A percentile compares a stretch with the other conserved stretches of the same genome.
These are phyloP conservation scores for Chromoteleia sp. DNA, from an alignment of 2,888 invertebrate species.

Conservation along the genomic window DNA sequence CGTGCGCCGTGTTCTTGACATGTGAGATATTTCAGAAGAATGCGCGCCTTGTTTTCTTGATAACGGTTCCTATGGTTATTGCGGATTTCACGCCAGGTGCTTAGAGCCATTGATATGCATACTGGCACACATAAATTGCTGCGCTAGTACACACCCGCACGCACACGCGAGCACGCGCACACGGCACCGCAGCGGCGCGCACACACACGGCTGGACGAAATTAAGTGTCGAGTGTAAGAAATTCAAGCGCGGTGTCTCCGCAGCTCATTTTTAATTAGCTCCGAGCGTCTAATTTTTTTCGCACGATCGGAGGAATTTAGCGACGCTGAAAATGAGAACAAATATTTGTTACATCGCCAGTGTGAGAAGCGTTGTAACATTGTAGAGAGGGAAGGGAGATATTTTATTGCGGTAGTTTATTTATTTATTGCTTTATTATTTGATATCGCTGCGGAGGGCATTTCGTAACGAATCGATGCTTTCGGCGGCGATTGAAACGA, in stretches of 20 bases:
- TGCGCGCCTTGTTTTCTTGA: constrained; percentile 64
- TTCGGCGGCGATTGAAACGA: too few species aligned
- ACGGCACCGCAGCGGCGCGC: neutral
- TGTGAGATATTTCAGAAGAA: constrained; percentile 66
- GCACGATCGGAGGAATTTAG: constrained; percentile 29
- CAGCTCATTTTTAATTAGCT: constrained; percentile 54
- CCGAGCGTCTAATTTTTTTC: constrained; percentile 22
- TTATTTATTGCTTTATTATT: too few species aligned
- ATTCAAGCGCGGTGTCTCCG: constrained; percentile 36
- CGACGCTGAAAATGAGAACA: constrained; percentile 29
- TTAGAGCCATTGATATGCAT: constrained; percentile 66
- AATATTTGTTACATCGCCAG: constrained; percentile 33
- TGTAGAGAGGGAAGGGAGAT: neutral
- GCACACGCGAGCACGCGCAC: neutral
- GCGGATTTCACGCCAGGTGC: constrained; percentile 68
- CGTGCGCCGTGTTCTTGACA: constrained; percentile 54
- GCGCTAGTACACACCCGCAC: neutral
- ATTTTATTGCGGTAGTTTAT: constrained; percentile 22
- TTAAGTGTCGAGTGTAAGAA: constrained; percentile 32
- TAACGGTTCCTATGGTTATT: constrained; percentile 66
- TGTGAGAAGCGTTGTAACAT: too few species aligned
- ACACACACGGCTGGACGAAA: constrained; percentile 7
- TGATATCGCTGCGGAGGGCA: too few species aligned
- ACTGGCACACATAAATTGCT: constrained; percentile 49
- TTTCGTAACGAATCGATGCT: too few species aligned